phyloP scores from a whole-genome alignment of 2,888 invertebrate genomes.

The Cosmopolites sordidus region DNA sequence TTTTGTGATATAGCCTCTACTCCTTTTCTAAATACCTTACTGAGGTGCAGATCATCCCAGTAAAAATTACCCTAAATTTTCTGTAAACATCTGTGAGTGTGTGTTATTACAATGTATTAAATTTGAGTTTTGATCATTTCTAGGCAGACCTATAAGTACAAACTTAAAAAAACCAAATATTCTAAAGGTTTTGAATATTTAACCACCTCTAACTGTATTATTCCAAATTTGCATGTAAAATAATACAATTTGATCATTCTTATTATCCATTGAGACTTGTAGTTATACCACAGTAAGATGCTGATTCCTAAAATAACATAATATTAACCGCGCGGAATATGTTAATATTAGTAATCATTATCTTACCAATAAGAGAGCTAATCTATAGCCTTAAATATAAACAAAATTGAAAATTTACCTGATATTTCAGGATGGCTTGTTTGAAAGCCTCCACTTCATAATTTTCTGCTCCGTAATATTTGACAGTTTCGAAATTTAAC shows the following conservation, averaged over 20 bases:
- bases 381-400: neutral
- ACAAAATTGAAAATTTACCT: slow-evolving; percentile 52
- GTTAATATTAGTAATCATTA: slow-evolving; percentile 19
- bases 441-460: slow-evolving; percentile 86
- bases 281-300: slow-evolving; percentile 12
- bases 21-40: neutral
- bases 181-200: too few species aligned
- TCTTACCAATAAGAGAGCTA: slow-evolving; percentile 10
- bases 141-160: too few species aligned
- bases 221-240: too few species aligned
- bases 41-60: neutral
- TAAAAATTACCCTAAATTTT: neutral
- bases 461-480: slow-evolving; percentile 92
- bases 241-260: neutral
- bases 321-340: slow-evolving; percentile 15
- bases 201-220: too few species aligned
- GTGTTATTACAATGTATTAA: neutral
- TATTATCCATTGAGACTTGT: slow-evolving; percentile 4
- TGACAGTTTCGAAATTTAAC: slow-evolving; percentile 97
- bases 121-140: neutral
- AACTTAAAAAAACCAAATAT: too few species aligned
- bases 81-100: neutral
- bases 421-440: slow-evolving; percentile 79
- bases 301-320: slow-evolving; percentile 22
- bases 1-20: neutral